Conservation (phyloP, 2,113 vertebrate species). For the Scatophagus argus region DNA sequence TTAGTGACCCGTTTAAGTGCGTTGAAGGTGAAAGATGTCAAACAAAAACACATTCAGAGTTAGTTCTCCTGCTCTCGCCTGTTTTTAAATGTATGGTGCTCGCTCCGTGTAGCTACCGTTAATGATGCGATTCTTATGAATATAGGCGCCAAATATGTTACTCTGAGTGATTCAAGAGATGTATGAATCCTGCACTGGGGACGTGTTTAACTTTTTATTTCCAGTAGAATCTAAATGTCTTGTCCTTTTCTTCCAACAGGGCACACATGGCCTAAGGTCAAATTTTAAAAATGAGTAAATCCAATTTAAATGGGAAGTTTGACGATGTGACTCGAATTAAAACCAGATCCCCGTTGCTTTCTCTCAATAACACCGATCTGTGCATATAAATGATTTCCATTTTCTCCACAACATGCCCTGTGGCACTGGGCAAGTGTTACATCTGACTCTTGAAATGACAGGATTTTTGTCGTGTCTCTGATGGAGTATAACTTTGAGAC, state of each 20-base stretch:
- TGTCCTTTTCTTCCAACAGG: neutral
- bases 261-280: constrained; percentile 8
- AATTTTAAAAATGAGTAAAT: constrained; percentile 10
- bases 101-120: neutral
- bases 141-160: neutral
- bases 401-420: neutral
- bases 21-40: constrained; percentile 14
- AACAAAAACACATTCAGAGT: neutral
- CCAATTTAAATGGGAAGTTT: constrained; percentile 3
- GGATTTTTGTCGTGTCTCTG: neutral
- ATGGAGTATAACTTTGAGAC: neutral
- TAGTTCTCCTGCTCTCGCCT: neutral
- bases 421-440: neutral
- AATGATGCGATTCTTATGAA: too few relatives aligned
- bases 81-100: too few relatives aligned
- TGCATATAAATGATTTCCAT: neutral
- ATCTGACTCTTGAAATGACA: neutral
- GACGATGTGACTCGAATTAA: constrained; percentile 2
- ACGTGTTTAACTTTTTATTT: neutral
- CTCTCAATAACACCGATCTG: neutral
- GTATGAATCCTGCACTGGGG: neutral
- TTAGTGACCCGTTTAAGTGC: constrained; percentile 8
- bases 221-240: neutral
- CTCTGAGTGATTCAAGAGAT: neutral
- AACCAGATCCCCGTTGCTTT: neutral